Base-by-base conservation (phyloP, 2,888 invertebrate species). In the Stegana nigrithorax region DNA sequence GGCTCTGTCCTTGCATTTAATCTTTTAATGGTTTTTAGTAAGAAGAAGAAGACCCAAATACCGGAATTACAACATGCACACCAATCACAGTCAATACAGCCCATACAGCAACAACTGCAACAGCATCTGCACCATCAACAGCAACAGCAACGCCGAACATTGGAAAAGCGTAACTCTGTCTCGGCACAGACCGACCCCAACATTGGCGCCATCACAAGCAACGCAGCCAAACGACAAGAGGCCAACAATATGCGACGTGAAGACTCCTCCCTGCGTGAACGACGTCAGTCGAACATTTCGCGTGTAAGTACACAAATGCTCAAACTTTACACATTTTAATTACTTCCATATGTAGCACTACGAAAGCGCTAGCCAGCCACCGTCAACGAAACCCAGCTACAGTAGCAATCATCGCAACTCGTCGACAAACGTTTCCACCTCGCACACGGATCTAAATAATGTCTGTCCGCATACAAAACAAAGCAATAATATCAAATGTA, bases 151-250 rank as follows among this genome's bases (percentile, higher is more conserved):
- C 67, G 74, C 4, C 65, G 68, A 14, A 65, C 67, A 1, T 44
- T 64, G 6, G 85, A 85, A 42, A 85, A 85, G 72, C 73, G 85
- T 2, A 84, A 82, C 63, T 85, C 85, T 0, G 85, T 85, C 17
- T 85, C 85, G 12, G 85, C 85, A 2, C 85, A 85, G 68, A 85
- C 85, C 1, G 85, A 85, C 63, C 76, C 78, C 14, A 80, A 80
- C 55, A 81, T 81, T 63, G 81, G 78, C 0, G 73, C 66, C 57
- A 75, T 79, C 17, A 82, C 82, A 29, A 78, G 78, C 51, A 69
- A 73, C 55, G 66, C 72, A 45, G 69, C 73, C 25, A 83, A 84
- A 63, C 73, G 73, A 25, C 73, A 73, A 51, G 77, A 80, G 14
- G 78, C 72, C 63, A 78, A 77, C 42, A 80, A 72, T 27, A 64